Evolutionary conservation across 2,888 invertebrate species (phyloP).

Genomic region (Miltochrista miniata): DNA sequence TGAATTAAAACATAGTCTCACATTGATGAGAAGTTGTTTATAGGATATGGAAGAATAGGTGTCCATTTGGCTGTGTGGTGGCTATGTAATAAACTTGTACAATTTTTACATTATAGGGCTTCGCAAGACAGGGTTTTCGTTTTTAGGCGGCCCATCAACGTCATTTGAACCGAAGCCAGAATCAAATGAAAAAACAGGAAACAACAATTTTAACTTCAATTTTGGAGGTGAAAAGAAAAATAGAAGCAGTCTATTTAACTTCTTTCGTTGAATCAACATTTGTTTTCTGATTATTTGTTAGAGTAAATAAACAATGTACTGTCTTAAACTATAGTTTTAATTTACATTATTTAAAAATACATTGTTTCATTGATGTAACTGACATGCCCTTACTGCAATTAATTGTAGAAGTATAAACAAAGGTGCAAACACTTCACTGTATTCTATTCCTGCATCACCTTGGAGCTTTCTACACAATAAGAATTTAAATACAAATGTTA

Average conservation of each 20-base stretch:
- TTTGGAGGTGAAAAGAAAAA: constrained; percentile 68
- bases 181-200: constrained; percentile 40
- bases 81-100: too few relatives aligned
- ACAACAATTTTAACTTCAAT: constrained; percentile 62
- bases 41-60: too few relatives aligned
- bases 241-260: constrained; percentile 67
- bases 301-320: constrained; percentile 23
- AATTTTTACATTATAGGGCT: constrained; percentile 56
- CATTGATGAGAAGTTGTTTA: too few relatives aligned
- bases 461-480: constrained; percentile 94
- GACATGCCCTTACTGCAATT: constrained; percentile 96
- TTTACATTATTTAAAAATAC: constrained; percentile 22
- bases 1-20: too few relatives aligned
- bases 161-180: constrained; percentile 47
- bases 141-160: constrained; percentile 55
- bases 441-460: constrained; percentile 91
- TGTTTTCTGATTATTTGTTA: background rate
- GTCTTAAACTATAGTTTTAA: constrained; percentile 17
- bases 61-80: background rate
- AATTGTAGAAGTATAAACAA: constrained; percentile 95
- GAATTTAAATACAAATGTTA: constrained; percentile 96
- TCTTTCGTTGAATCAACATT: constrained; percentile 55
- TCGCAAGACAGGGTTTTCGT: constrained; percentile 61
- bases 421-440: constrained; percentile 96
- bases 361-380: constrained; percentile 85